Base-by-base conservation (phyloP, 2,797 vertebrate species). In the Acanthopagrus latus region DNA sequence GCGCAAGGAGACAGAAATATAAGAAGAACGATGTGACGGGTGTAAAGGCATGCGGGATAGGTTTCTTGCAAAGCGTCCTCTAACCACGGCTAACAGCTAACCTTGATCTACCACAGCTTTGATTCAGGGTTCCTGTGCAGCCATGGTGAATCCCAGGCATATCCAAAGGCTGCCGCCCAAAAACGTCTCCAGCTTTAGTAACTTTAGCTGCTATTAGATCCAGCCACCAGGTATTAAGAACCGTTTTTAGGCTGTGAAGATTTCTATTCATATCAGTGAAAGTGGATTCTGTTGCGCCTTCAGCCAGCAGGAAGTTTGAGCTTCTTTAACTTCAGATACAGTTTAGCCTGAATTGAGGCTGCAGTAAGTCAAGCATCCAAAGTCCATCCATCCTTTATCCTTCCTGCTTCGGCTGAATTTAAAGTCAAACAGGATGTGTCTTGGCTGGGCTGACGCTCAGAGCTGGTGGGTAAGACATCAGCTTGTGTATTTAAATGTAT, bases 41-140 rank as follows among this genome's bases (percentile, higher is more conserved):
- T 67, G 69, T 7, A 56, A 57, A 82, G 69, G 57, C 68, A 65
- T 21, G 63, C 12, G 3, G 75, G 65, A 72, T 62, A n/a, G 50
- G 57, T 79, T 82, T 67, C 60, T 52, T 18, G 68, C 70, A 82
- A 88, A 86, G 77, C 83, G 72, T 68, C 84, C 66, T 76, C 80
- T 70, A 78, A 85, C 82, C 72, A 57, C 67, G 80, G 67, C 62
- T 74, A 81, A 81, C 80, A 51, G 82, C 64, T 14, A 80, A 70
- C 82, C 76, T 73, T 79, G 78, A 88, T 86, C 85, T 85, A 38
- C 25, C 23, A 58, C 86, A 70, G 84, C 86, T 82, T 86, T 79
- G 86, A 83, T 85, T 70, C n/a, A 5, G 50, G 54, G 54, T 56
- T 77, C 69, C 55, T 47, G 47, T n/a, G 58, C 50, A 63, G 84